Percentiles rank a stretch among this genome's conserved stretches.
These are phyloP conservation scores for Caerostris darwini DNA, from an alignment of 1,140 invertebrate species.

Conservation along the genomic window DNA sequence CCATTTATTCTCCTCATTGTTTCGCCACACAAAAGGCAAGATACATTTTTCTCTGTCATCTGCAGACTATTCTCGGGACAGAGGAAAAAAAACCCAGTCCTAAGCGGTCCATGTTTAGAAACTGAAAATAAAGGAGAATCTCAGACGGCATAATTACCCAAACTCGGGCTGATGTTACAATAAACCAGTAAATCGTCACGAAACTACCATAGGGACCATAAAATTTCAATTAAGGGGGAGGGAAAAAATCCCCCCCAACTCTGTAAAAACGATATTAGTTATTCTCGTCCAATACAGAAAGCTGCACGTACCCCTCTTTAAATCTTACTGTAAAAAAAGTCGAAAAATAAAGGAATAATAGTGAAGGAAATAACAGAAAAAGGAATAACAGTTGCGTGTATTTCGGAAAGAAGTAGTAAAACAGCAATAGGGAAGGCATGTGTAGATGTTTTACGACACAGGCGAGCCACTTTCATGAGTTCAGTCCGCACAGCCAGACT, in stretches of 20 bases:
- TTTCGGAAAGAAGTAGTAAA: slow-evolving; percentile 70
- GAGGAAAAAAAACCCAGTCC: neutral
- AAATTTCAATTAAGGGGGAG: slow-evolving; percentile 69
- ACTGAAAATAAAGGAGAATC: slow-evolving; percentile 44
- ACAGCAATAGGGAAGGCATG: slow-evolving; percentile 67
- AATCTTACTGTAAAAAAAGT: slow-evolving; percentile 57
- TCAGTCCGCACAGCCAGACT: slow-evolving; percentile 41
- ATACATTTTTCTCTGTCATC: slow-evolving; percentile 29
- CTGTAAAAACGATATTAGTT: slow-evolving; percentile 62
- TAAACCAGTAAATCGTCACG: slow-evolving; percentile 35
- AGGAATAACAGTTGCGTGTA: slow-evolving; percentile 57
- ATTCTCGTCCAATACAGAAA: slow-evolving; percentile 54
- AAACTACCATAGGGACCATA: slow-evolving; percentile 42
- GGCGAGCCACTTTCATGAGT: slow-evolving; percentile 68
- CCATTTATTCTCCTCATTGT: slow-evolving; percentile 7
- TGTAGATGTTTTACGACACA: slow-evolving; percentile 69
- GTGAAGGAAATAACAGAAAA: slow-evolving; percentile 66
- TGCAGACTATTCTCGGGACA: slow-evolving; percentile 3
- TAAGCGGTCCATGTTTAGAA: slow-evolving; percentile 12
- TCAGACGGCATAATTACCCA: slow-evolving; percentile 32
- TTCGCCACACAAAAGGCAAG: slow-evolving; percentile 5
- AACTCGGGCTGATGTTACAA: neutral
- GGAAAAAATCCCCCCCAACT: neutral
- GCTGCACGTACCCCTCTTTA: slow-evolving; percentile 58
- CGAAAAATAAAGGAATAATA: slow-evolving; percentile 48